Base-by-base conservation (phyloP, 2,113 vertebrate species). In the Prionailurus bengalensis region DNA sequence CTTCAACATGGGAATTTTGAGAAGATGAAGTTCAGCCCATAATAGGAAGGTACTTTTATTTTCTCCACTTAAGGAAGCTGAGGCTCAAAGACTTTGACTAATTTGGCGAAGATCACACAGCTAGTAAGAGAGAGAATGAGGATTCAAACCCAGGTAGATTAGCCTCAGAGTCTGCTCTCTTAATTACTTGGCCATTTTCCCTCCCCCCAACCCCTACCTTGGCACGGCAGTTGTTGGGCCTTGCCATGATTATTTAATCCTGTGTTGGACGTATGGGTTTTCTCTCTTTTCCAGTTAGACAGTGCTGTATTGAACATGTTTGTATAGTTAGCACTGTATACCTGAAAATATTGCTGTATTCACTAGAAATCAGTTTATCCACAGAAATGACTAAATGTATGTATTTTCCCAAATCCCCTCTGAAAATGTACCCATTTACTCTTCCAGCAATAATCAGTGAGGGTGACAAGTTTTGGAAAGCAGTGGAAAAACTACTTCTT, bases 381-480 rank as follows among this genome's bases (percentile, higher is more conserved):
- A 96, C 27, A 89, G 86, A 89, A 88, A 36, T 80, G 19, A 66
- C 33, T 73, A 82, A 66, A 33, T 93, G 21, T 93, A 23, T 89
- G 1, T 74, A 14, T 68, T 96, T 97, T 87, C 36, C 25, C 15
- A 95, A 84, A 45, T 91, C 25, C 21, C 39, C 15, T 82, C 27
- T 68, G 78, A 95, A 94, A 87, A 29, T 61, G 3, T 15, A 3
- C 4, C 3, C 74, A 4, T 78, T 94, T 55, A 53, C 29, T 81
- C 31, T 90, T 53, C 8, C 17, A 83, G 13, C 48, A 89, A 2
- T 91, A 39, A 82, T 96, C 6, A 42, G 0, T 14, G 76, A 61
- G 71, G 65, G 9, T 74, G 25, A 17, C 10, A 48, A 10, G n/a
- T 65, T 94, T 74, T 86, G 96, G 84, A 96, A 96, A 97, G 61